A percentile compares a stretch with the other conserved stretches of the same genome.
Conservation (phyloP, 2,797 vertebrate species). For the Molothrus aeneus region DNA sequence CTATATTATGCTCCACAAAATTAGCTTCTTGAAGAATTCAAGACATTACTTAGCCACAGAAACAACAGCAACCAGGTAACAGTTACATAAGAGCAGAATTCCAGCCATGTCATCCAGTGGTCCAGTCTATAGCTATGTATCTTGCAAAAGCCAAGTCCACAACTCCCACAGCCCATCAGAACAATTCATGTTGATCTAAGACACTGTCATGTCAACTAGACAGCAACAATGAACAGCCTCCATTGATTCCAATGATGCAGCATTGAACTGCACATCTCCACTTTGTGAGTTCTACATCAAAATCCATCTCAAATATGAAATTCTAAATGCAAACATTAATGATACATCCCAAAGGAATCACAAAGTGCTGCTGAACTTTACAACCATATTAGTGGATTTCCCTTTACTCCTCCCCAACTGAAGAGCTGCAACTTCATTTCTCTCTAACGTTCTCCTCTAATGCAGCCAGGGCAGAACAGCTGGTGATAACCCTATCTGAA, state of each 20-base stretch:
- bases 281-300: not conserved
- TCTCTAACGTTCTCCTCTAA: not conserved
- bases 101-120: not conserved
- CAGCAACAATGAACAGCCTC: not conserved
- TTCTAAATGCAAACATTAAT: not conserved
- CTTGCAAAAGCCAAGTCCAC: not conserved
- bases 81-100: not conserved
- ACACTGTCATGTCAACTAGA: not conserved
- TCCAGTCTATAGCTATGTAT: not conserved
- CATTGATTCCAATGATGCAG: not conserved
- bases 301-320: slow-evolving; percentile 16
- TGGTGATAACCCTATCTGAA: slow-evolving; percentile 22
- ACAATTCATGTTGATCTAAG: not conserved
- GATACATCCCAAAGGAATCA: not conserved
- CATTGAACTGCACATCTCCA: not conserved
- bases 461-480: not conserved
- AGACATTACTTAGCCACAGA: not conserved
- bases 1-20: not conserved
- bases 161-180: not conserved
- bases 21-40: not conserved
- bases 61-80: not conserved
- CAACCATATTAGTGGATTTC: not conserved
- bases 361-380: not conserved
- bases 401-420: not conserved
- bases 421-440: not conserved